Conservation (phyloP, 2,797 vertebrate genomes). For the Adrianichthys oophorus region DNA sequence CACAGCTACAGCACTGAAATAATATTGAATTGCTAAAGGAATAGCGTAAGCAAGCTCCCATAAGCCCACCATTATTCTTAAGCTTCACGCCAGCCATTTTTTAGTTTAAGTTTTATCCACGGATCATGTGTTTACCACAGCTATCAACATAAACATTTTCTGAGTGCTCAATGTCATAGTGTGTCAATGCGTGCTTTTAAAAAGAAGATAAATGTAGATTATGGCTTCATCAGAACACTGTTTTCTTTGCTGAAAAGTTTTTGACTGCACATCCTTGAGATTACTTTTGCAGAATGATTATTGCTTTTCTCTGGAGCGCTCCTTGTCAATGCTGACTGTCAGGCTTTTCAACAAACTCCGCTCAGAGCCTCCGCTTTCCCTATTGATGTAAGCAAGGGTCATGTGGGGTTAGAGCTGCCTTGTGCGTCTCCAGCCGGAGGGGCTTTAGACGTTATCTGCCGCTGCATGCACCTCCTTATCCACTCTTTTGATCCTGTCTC, state of each 20-base stretch:
- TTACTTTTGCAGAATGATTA: constrained; percentile 10
- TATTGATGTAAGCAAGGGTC: constrained; percentile 12
- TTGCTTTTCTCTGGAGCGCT: constrained; percentile 29
- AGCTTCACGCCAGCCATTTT: no score
- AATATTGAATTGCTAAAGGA: no score
- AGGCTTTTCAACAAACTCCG: constrained; percentile 9
- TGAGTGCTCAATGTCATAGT: no score
- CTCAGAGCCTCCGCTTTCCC: constrained; percentile 19
- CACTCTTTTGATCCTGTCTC: constrained; percentile 20
- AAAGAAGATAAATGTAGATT: no score
- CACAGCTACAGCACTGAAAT: no score
- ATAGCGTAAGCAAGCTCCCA: no score
- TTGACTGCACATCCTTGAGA: constrained; percentile 29
- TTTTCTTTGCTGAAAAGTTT: not conserved
- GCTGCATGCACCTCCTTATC: constrained; percentile 22
- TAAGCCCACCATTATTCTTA: no score
- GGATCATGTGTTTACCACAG: no score
- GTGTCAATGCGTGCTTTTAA: no score
- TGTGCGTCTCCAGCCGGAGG: constrained; percentile 34
- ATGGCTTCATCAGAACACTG: no score
- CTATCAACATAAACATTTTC: no score
- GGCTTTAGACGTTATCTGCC: constrained; percentile 36
- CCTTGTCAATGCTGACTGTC: not conserved
- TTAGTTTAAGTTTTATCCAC: no score
- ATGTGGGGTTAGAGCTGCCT: constrained; percentile 10